Evolutionary conservation across 2,888 invertebrate genomes (phyloP), one percentile per base, ranked within the genome.

Genomic region (Tricholauxania praeusta): DNA sequence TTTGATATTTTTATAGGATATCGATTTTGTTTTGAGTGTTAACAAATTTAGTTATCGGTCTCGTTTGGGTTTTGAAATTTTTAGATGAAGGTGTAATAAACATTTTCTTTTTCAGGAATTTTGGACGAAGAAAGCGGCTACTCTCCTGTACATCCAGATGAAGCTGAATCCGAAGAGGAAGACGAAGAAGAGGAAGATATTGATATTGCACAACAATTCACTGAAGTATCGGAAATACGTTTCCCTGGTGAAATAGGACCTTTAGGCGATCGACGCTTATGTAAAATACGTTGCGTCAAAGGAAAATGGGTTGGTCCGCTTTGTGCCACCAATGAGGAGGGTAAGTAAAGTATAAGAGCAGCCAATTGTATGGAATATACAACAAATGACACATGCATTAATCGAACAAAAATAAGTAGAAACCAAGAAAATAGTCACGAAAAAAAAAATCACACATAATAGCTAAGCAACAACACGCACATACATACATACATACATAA

Each of bases 291-390:
- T 85, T 95, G 95, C 83, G 92, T 94, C 74, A 93, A 93, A 82
- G 94, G 94, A 62, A 92, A 93, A 84, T 95, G 95, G 95, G 93
- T 94, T 57, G 95, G 95, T 3, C 95, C 95, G 1, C 88, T 95
- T 22, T 95, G 95, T 85, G 92, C 92, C 66, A 90, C 90, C 76
- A 87, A 86, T 67, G 91, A 93, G 80, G 91, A 92, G 89, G 93
- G 94, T 94, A 89, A 88, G 84, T 86, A 82, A 62, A 17, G 28
- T 64, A 64, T 71, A 71, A 72, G 70, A 15, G 55, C 63, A 68
- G 66, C 65, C 76, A 4, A 28, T 70, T 65, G 68, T 73, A 73
- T 69, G 65, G 53, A 71, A 69, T 49, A 55, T 12, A 66, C 19
- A 68, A 66, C 59, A 70, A 69, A 65, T 72, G 59, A 72, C 39